These are phyloP conservation scores for Leptestheria dahalacensis DNA, from an alignment of 1,140 invertebrate genomes.

Conservation along the genomic window DNA sequence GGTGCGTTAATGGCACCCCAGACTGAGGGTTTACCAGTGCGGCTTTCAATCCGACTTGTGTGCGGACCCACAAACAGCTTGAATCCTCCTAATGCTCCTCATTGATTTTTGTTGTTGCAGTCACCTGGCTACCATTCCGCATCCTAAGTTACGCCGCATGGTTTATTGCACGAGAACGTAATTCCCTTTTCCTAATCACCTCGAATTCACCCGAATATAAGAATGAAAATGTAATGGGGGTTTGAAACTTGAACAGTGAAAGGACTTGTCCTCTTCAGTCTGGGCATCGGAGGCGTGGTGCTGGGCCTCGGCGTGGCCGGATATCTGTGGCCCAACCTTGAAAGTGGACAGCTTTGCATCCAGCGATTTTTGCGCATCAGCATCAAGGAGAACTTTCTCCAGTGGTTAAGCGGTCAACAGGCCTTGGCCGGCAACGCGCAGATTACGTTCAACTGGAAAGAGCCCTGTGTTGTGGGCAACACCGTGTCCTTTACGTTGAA, in stretches of 20 bases:
- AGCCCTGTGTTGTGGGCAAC: slow-evolving; percentile 69
- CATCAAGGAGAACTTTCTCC: slow-evolving; percentile 9
- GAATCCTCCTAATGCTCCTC: neutral
- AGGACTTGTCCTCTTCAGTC: neutral
- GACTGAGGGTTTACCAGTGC: no score
- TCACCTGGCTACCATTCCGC: neutral
- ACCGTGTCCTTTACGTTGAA: slow-evolving; percentile 75
- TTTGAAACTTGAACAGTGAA: neutral
- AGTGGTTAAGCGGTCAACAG: slow-evolving; percentile 61
- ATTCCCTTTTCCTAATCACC: neutral
- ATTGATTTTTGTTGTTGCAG: neutral
- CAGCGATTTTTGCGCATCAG: neutral
- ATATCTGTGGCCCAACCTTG: neutral
- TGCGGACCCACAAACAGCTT: neutral
- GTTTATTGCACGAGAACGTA: neutral
- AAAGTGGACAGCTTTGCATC: neutral
- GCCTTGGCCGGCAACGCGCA: slow-evolving; percentile 72
- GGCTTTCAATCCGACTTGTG: neutral
- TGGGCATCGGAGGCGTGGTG: neutral
- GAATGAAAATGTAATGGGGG: neutral
- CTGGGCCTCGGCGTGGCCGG: neutral
- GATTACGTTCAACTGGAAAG: slow-evolving; percentile 68
- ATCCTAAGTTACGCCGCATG: neutral
- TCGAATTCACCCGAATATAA: neutral
- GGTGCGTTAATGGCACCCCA: no score